Base-by-base conservation (phyloP, 2,888 invertebrate species). In the Melanargia galathea region DNA sequence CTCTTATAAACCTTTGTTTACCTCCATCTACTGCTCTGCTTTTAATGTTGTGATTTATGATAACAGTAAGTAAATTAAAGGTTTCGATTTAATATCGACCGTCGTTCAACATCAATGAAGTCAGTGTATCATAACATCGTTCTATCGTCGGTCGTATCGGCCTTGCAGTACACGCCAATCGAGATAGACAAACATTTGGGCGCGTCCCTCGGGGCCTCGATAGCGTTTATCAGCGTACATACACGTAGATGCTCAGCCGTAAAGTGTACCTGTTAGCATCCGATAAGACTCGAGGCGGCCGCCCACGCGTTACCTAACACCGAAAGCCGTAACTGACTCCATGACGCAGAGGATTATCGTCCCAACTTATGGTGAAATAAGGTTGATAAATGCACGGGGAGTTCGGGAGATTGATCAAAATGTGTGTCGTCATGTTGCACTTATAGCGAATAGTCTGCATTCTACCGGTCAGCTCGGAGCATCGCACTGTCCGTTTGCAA, bases 401-500 rank as follows among this genome's bases (percentile, higher is more conserved):
- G 35, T n/a, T 46, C 8, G 22, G 16, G 18, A 46, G 16, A 26
- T 52, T 45, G 45, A 10, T 43, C 45, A 26, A 11, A n/a, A n/a
- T 18, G 33, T 18, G 45, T 26, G 45, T 30, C 2, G 51, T 13
- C 24, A 22, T 38, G 54, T 16, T 48, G 59, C 54, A 40, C 54
- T 63, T 46, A n/a, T n/a, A 60, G 65, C 68, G 63, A 66, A 71
- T 64, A 71, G 68, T 62, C 65, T 48, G 68, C 71, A 70, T 70
- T 71, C 70, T 69, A 71, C 73, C 64, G 68, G 70, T 71, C 62
- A 54, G 54, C 66, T 55, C 66, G 69, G 73, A 66, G 73, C 72
- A 72, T 70, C 72, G 70, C 70, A 69, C 73, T 68, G 58, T 52
- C 63, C 61, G 45, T 61, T 57, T 58, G 58, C 58, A 45, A 58